A percentile compares a stretch with the other conserved stretches of the same genome.
Evolutionary conservation across 2,888 invertebrate species (phyloP).

Genomic region (Lasioglossum figueresi): DNA sequence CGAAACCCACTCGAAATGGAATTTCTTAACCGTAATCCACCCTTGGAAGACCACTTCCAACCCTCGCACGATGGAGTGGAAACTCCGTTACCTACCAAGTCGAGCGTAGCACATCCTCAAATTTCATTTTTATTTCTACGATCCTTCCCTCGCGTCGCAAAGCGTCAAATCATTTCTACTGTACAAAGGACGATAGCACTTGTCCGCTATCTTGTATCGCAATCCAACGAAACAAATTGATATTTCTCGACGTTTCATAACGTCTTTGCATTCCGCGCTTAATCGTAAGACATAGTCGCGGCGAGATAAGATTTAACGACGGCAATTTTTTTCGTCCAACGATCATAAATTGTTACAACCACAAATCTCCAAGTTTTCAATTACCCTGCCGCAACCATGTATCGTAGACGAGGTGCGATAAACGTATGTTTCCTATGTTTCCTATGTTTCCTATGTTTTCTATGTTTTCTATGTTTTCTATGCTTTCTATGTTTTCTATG

Average conservation of each 20-base stretch:
- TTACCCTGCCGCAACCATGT: not conserved
- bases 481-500: no score
- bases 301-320: not conserved
- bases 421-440: not conserved
- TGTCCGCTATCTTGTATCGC: not conserved
- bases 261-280: not conserved
- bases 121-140: not conserved
- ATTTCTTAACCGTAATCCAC: constrained; percentile 10
- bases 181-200: not conserved
- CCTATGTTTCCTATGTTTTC: no score
- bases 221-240: not conserved
- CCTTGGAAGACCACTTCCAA: not conserved
- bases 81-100: not conserved
- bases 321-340: not conserved
- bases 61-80: not conserved
- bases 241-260: not conserved
- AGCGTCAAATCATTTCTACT: not conserved
- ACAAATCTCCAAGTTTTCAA: not conserved
- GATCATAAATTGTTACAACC: not conserved
- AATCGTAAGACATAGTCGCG: not conserved
- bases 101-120: not conserved
- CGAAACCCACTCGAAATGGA: not conserved
- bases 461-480: no score
- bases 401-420: not conserved
- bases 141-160: not conserved